Evolutionary conservation across 2,113 vertebrate species (phyloP).

Genomic region (Mungos mungo): DNA sequence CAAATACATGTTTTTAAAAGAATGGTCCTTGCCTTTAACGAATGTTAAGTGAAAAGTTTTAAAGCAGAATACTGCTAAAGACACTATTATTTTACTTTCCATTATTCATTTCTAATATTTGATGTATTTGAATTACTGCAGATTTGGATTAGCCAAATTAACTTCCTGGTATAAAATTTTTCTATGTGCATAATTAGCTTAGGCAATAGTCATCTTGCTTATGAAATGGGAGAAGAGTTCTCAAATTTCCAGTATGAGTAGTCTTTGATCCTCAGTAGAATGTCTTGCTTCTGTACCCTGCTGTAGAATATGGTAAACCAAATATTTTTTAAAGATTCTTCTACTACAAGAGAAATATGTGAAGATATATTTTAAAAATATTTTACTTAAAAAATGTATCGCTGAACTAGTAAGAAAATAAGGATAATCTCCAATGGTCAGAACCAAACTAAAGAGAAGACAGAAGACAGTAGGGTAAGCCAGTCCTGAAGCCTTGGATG

Average conservation of each 20-base stretch:
- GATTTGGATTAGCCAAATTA: not conserved
- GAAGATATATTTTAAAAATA: not conserved
- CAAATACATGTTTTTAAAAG: not conserved
- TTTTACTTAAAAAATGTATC: constrained; percentile 15
- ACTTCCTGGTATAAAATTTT: not conserved
- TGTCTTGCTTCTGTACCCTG: not conserved
- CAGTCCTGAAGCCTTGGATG: not conserved
- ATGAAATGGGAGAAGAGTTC: not conserved
- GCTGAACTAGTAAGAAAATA: not conserved
- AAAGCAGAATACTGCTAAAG: not conserved
- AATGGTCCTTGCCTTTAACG: not conserved
- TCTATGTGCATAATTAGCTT: constrained; percentile 4
- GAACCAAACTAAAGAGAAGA: not conserved
- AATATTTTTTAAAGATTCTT: not conserved
- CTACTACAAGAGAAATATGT: not conserved
- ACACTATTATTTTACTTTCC: not conserved
- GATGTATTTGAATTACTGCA: not conserved
- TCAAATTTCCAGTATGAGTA: not conserved
- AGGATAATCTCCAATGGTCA: not conserved
- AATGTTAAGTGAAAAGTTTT: not conserved
- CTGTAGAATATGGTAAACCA: not conserved
- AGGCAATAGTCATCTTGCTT: not conserved
- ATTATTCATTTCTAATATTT: not conserved
- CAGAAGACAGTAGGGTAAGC: not conserved
- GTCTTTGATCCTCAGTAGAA: not conserved